phyloP scores from a whole-genome alignment of 2,888 invertebrate genomes.

The Hemistola chrysoprasaria region DNA sequence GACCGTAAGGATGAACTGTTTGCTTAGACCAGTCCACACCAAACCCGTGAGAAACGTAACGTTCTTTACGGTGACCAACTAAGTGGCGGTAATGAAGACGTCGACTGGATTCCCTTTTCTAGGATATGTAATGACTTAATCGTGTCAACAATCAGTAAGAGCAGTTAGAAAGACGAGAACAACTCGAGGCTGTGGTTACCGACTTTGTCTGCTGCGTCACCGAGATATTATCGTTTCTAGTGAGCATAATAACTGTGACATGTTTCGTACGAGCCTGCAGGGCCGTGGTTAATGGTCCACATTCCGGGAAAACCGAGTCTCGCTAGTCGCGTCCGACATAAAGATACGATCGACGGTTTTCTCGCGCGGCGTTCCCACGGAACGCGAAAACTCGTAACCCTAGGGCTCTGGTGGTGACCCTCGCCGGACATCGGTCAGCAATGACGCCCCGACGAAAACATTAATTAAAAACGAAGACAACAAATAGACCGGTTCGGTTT shows the following conservation, averaged over 20 bases:
- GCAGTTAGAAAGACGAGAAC: slow-evolving; percentile 52
- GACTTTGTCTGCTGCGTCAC: slow-evolving; percentile 67
- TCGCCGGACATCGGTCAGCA: slow-evolving; percentile 70
- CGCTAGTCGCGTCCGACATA: slow-evolving; percentile 61
- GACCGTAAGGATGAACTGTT: slow-evolving; percentile 70
- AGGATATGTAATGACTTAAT: slow-evolving; percentile 48
- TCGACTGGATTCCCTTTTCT: slow-evolving; percentile 18
- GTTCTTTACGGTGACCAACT: slow-evolving; percentile 36
- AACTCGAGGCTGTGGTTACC: slow-evolving; percentile 49
- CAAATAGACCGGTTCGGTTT: slow-evolving; percentile 70
- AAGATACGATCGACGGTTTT: slow-evolving; percentile 65
- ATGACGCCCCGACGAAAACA: slow-evolving; percentile 66
- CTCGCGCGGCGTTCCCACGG: slow-evolving; percentile 68
- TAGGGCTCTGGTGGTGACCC: slow-evolving; percentile 33
- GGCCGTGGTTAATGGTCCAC: slow-evolving; percentile 70
- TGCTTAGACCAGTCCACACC: slow-evolving; percentile 61
- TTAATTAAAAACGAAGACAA: slow-evolving; percentile 71
- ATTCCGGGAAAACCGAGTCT: slow-evolving; percentile 73
- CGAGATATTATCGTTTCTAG: slow-evolving; percentile 77
- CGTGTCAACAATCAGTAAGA: slow-evolving; percentile 58
- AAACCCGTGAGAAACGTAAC: slow-evolving; percentile 69
- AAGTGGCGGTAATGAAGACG: slow-evolving; percentile 12
- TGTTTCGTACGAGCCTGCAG: slow-evolving; percentile 70
- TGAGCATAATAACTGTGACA: slow-evolving; percentile 80
- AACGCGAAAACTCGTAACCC: slow-evolving; percentile 57